A percentile compares a stretch with the other conserved stretches of the same genome.
Evolutionary conservation across 2,113 vertebrate genomes (phyloP).

Genomic region (Myotis lucifugus): DNA sequence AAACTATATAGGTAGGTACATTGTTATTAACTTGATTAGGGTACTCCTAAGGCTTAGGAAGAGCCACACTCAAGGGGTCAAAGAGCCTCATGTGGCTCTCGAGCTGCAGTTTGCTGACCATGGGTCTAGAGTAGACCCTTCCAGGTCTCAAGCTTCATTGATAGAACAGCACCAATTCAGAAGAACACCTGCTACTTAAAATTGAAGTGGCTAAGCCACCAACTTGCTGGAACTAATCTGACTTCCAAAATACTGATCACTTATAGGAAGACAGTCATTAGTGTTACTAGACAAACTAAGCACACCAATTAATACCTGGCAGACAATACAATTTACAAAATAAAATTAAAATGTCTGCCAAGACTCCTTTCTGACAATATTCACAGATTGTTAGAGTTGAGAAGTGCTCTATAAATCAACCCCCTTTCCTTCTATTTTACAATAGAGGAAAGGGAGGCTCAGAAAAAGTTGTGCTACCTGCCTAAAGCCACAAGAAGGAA

Average conservation of each 20-base stretch:
- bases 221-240: neutral
- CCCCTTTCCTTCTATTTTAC: neutral
- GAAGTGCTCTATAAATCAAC: neutral
- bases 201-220: neutral
- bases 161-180: neutral
- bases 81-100: no score
- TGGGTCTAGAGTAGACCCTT: neutral
- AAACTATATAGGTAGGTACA: no score
- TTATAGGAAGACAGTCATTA: neutral
- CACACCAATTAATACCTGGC: neutral
- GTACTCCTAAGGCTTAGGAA: no score
- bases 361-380: neutral
- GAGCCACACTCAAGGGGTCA: no score
- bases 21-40: no score
- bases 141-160: neutral
- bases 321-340: neutral
- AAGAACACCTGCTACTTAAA: neutral
- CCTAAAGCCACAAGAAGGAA: neutral
- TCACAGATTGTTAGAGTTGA: neutral
- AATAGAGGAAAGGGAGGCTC: neutral
- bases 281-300: neutral
- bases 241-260: neutral
- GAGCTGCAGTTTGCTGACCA: no score
- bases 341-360: neutral
- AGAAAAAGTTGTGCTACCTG: neutral